Percentiles rank a stretch among this genome's conserved stretches.
These are phyloP conservation scores for Rhagium mordax DNA, from an alignment of 2,888 invertebrate species.

Conservation along the genomic window DNA sequence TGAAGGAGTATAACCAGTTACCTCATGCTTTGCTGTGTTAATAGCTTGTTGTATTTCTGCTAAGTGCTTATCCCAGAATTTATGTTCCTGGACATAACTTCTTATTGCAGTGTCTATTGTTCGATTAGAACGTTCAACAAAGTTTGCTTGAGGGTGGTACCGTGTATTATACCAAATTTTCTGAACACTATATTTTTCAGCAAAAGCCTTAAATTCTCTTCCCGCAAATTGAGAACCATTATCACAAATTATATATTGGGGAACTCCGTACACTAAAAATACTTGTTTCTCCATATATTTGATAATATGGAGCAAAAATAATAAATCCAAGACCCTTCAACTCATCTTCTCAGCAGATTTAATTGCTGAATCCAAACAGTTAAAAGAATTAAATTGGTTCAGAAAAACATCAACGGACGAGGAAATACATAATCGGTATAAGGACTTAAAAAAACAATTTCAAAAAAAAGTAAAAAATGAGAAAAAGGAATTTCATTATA, in stretches of 20 bases:
- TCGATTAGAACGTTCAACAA: background rate
- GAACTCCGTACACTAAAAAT: conserved; percentile 29
- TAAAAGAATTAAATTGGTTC: no score
- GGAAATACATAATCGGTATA: no score
- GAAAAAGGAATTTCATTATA: no score
- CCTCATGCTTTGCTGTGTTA: conserved; percentile 53
- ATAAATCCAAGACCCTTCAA: no score
- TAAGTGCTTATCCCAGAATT: conserved; percentile 53
- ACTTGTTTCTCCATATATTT: no score
- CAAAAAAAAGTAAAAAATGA: no score
- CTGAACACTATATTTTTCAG: background rate
- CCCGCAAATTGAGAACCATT: conserved; percentile 56
- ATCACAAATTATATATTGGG: conserved; percentile 50
- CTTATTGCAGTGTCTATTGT: conserved; percentile 57
- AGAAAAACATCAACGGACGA: no score
- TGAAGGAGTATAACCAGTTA: conserved; percentile 53
- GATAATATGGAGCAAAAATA: no score
- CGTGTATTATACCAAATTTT: background rate
- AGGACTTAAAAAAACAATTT: no score
- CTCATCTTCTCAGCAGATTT: no score
- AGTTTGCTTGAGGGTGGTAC: background rate
- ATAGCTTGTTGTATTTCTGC: conserved; percentile 54
- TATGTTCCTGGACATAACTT: conserved; percentile 54
- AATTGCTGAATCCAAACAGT: no score
- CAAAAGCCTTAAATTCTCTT: conserved; percentile 18